A percentile compares a stretch with the other conserved stretches of the same genome.
Evolutionary conservation across 2,888 invertebrate genomes (phyloP).

Genomic region (Muschampia plurimacula): DNA sequence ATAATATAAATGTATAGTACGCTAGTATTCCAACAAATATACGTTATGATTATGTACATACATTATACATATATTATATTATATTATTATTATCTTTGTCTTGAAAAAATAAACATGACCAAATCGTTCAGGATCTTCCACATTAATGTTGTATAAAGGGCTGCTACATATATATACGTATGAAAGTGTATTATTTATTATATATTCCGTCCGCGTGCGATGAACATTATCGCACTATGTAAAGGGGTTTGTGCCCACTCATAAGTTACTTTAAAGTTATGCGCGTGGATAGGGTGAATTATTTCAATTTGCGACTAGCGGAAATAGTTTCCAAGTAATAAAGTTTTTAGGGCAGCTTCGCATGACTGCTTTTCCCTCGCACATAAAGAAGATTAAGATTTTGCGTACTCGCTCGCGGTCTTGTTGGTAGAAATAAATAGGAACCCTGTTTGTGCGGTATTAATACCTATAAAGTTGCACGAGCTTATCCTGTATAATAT

Average conservation of each 20-base stretch:
- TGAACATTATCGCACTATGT: constrained; percentile 49
- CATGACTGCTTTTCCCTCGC: constrained; percentile 61
- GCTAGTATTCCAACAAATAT: too few relatives aligned
- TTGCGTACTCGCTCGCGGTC: constrained; percentile 40
- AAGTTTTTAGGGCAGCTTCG: constrained; percentile 70
- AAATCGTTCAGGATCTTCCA: too few relatives aligned
- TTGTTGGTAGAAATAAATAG: constrained; percentile 28
- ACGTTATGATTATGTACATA: too few relatives aligned
- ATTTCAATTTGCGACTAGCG: constrained; percentile 73
- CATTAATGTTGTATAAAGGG: too few relatives aligned
- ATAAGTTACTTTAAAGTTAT: constrained; percentile 67
- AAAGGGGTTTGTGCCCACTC: constrained; percentile 56
- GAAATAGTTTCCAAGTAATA: constrained; percentile 69
- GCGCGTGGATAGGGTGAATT: constrained; percentile 65
- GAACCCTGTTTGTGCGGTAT: not conserved
- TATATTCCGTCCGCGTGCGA: constrained; percentile 9
- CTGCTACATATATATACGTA: too few relatives aligned
- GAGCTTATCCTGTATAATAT: not conserved
- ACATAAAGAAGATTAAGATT: constrained; percentile 53
- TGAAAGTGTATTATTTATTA: not conserved
- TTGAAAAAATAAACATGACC: too few relatives aligned
- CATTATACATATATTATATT: too few relatives aligned
- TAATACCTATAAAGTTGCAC: not conserved
- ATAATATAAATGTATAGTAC: not conserved
- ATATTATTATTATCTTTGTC: too few relatives aligned